These are phyloP conservation scores for Slavum lentiscoides DNA, from an alignment of 2,888 invertebrate genomes.

Conservation along the genomic window DNA sequence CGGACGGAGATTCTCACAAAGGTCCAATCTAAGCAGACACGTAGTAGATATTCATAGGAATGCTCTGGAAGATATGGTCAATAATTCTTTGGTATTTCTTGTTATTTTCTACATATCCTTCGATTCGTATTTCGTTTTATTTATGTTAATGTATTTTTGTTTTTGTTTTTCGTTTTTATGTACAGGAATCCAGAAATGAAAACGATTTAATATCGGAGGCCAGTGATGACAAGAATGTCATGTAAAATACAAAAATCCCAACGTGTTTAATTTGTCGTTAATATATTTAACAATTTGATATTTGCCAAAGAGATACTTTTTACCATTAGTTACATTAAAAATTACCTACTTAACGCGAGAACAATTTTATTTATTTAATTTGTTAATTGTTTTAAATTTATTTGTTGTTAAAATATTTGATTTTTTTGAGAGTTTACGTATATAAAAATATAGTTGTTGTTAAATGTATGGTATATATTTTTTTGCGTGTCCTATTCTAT, in stretches of 20 bases:
- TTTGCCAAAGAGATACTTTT: slow-evolving; percentile 7
- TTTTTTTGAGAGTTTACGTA: not conserved
- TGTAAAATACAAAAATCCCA: slow-evolving; percentile 17
- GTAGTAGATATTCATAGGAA: slow-evolving; percentile 44
- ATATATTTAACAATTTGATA: not conserved
- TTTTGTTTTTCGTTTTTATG: not conserved
- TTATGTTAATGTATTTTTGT: not conserved
- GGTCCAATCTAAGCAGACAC: slow-evolving; percentile 42
- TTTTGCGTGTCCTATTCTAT: too few species aligned
- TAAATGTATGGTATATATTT: too few species aligned
- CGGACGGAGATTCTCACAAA: slow-evolving; percentile 50
- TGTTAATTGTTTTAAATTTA: not conserved
- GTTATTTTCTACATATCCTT: not conserved
- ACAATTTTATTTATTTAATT: not conserved
- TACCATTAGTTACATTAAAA: not conserved
- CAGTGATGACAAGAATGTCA: not conserved
- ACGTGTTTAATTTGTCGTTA: not conserved
- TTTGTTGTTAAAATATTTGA: not conserved
- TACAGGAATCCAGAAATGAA: slow-evolving; percentile 25
- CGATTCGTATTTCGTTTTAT: not conserved
- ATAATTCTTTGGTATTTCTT: slow-evolving; percentile 22
- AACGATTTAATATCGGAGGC: slow-evolving; percentile 9
- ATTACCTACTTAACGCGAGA: not conserved
- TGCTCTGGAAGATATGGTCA: slow-evolving; percentile 10
- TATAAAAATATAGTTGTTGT: too few species aligned